Conservation (phyloP, 2,113 vertebrate genomes). For the Cercocebus atys region DNA sequence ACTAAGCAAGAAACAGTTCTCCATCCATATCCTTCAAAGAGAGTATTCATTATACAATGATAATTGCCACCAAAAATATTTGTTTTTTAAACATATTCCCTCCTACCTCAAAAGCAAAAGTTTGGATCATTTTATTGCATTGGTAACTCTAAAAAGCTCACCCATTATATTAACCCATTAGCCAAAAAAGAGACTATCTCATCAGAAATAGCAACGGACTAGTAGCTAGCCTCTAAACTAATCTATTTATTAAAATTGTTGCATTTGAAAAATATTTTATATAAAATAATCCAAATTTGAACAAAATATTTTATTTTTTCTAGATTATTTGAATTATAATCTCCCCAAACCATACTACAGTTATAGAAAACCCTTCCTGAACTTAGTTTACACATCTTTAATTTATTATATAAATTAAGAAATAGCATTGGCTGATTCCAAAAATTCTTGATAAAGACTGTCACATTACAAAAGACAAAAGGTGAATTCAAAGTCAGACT, state of each 20-base stretch:
- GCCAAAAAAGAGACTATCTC: neutral
- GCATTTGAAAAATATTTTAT: neutral
- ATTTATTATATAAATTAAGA: neutral
- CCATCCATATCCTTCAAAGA: neutral
- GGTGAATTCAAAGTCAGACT: neutral
- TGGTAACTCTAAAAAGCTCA: neutral
- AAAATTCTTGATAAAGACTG: neutral
- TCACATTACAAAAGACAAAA: conserved; percentile 2
- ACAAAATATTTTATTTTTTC: neutral
- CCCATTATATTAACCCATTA: neutral
- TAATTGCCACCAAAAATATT: neutral
- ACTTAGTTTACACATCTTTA: neutral
- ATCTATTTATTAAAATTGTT: neutral
- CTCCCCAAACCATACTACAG: neutral
- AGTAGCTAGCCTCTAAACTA: neutral
- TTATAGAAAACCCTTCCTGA: neutral
- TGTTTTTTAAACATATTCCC: neutral
- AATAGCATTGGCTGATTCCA: neutral
- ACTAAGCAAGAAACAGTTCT: neutral
- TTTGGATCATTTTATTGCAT: neutral
- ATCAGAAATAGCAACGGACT: neutral
- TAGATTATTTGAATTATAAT: neutral
- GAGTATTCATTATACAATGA: neutral
- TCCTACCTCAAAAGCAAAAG: neutral
- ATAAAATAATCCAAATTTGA: conserved; percentile 23